Evolutionary conservation across 2,888 invertebrate genomes (phyloP), one percentile per base, ranked within the genome.

Genomic region (Antheraea yamamai): DNA sequence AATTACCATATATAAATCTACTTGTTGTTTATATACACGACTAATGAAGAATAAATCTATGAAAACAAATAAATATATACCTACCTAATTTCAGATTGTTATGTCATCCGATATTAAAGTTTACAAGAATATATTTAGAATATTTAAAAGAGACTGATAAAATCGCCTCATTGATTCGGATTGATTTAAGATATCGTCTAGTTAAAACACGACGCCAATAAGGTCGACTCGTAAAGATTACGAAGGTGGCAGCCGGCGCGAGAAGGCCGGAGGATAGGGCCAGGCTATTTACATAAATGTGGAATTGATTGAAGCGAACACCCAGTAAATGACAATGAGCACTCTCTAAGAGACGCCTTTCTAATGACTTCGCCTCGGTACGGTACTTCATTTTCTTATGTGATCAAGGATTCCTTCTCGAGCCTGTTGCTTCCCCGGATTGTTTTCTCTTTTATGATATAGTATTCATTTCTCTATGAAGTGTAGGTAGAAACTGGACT

Each of bases 291-390:
- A 87, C 93, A 93, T 94, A 92, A 93, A 93, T 92, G 92, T 89
- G 89, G 91, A 90, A 93, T 93, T 93, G 93, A 93, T 94, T 93
- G 93, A 88, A 89, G 91, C 92, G 89, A 91, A 88, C 89, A 88
- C 86, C 81, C 85, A 83, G 83, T 87, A 89, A 90, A 89, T 88
- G 88, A 84, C 82, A 81, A 79, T 79, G 81, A 81, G 82, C 84
- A 84, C 81, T 80, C 84, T 85, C 83, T 85, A 85, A 68, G 84
- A 89, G 90, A 91, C 91, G 89, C 85, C 86, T 87, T 88, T 87
- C 85, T 91, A 91, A 92, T 91, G 90, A 87, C 83, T 80, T 80
- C 79, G 82, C 84, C 78, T 80, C 78, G 79, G 79, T 81, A 81
- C 80, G 81, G 85, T 39, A 74, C 68, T 74, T 74, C 70, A 70